These are phyloP conservation scores for Cyclina sinensis DNA, from an alignment of 1,140 invertebrate genomes.

Conservation along the genomic window DNA sequence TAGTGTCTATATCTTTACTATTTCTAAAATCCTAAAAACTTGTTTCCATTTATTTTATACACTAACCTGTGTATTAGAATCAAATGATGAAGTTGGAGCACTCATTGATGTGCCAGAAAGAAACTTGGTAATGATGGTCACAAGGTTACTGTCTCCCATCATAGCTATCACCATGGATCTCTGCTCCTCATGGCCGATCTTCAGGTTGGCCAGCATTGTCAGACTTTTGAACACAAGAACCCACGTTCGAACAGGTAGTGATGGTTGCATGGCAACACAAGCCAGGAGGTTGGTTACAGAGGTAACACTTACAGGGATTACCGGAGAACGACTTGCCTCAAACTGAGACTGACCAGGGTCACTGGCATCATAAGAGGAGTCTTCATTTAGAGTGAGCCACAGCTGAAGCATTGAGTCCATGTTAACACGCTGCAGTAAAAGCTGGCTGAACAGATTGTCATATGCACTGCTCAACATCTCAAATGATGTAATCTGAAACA, in stretches of 20 bases:
- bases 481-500: slow-evolving; percentile 81
- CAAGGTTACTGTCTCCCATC: slow-evolving; percentile 91
- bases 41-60: no score
- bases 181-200: slow-evolving; percentile 66
- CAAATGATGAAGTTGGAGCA: slow-evolving; percentile 75
- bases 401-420: slow-evolving; percentile 93
- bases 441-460: slow-evolving; percentile 90
- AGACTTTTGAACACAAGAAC: slow-evolving; percentile 91
- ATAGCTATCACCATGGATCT: slow-evolving; percentile 89
- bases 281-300: slow-evolving; percentile 91
- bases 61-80: slow-evolving; percentile 81
- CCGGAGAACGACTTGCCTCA: slow-evolving; percentile 89
- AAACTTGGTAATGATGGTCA: slow-evolving; percentile 91
- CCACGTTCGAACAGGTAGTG: slow-evolving; percentile 91
- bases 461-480: slow-evolving; percentile 91
- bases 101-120: slow-evolving; percentile 89
- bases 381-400: slow-evolving; percentile 93
- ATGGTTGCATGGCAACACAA: slow-evolving; percentile 89
- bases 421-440: slow-evolving; percentile 89
- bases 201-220: slow-evolving; percentile 84
- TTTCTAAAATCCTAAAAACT: no score
- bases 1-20: no score
- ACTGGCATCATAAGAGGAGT: slow-evolving; percentile 72
- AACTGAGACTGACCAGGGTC: slow-evolving; percentile 70
- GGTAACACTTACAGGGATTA: slow-evolving; percentile 91